A percentile compares a stretch with the other conserved stretches of the same genome.
These are phyloP conservation scores for Montipora sp. DNA, from an alignment of 64 coral and sea anemone species.

Conservation along the genomic window DNA sequence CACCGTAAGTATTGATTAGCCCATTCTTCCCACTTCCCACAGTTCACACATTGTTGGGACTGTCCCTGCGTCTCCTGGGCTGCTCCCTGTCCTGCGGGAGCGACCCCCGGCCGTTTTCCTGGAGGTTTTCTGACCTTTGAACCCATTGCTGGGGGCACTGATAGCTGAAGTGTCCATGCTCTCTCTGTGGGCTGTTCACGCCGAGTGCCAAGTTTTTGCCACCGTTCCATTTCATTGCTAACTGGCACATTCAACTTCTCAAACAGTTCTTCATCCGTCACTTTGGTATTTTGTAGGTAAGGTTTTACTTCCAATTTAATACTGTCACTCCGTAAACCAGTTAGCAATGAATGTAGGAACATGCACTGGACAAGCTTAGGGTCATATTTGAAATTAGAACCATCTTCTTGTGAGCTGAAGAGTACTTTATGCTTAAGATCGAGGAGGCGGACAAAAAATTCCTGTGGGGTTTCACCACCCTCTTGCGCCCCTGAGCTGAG, in stretches of 20 bases:
- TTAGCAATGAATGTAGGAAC: slow-evolving; percentile 32
- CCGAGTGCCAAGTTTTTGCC: neutral
- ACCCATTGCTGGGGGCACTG: neutral
- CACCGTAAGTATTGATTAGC: neutral
- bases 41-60: slow-evolving; percentile 15
- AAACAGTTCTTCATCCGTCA: slow-evolving; percentile 27
- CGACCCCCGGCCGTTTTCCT: neutral
- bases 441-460: slow-evolving; percentile 35
- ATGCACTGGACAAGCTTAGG: slow-evolving; percentile 36
- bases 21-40: neutral
- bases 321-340: slow-evolving; percentile 31
- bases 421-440: slow-evolving; percentile 42
- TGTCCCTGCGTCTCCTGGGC: neutral
- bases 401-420: slow-evolving; percentile 44
- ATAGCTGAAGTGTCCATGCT: slow-evolving; percentile 1
- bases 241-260: neutral
- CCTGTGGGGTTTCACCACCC: slow-evolving; percentile 21
- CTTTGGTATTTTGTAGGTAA: slow-evolving; percentile 7
- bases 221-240: slow-evolving; percentile 35
- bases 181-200: neutral
- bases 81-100: neutral
- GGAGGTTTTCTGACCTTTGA: neutral
- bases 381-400: slow-evolving; percentile 57
- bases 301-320: neutral
- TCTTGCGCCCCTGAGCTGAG: slow-evolving; percentile 36